Conservation (phyloP, 2,113 vertebrate species). For the Trachemys scripta region DNA sequence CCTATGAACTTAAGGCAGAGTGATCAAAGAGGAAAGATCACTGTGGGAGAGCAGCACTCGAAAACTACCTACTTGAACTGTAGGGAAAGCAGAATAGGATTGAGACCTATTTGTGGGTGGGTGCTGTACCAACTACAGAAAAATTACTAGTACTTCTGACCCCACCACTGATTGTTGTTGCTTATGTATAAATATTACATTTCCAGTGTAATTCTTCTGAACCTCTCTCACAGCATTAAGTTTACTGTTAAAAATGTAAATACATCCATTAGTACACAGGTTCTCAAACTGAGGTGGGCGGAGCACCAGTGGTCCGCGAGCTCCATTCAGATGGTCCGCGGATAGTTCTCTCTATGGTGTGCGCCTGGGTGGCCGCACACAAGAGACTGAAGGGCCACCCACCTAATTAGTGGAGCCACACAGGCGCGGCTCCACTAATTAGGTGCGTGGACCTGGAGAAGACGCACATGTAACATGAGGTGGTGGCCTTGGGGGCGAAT, state of each 20-base stretch:
- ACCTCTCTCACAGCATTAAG: background rate
- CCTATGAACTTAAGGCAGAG: rapidly evolving
- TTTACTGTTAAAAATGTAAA: background rate
- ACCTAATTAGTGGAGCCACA: no score
- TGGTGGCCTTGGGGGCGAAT: no score
- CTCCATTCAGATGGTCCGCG: no score
- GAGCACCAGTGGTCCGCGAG: no score
- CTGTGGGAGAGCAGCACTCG: rapidly evolving
- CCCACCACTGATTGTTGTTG: background rate
- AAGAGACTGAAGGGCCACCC: no score
- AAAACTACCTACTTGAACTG: rapidly evolving
- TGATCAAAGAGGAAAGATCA: background rate
- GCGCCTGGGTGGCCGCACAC: no score
- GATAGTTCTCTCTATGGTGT: no score
- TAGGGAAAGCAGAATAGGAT: background rate
- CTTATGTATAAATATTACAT: background rate
- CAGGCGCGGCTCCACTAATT: no score
- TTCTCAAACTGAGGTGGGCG: no score
- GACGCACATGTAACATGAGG: no score
- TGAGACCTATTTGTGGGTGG: background rate
- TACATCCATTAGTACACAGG: rapidly evolving
- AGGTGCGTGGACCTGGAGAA: no score
- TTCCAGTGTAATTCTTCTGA: background rate
- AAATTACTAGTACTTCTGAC: background rate
- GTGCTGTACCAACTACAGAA: background rate